Percentiles rank a stretch among this genome's conserved stretches.
Conservation (phyloP, 2,888 invertebrate species). For the Hoplodrina ambigua region DNA sequence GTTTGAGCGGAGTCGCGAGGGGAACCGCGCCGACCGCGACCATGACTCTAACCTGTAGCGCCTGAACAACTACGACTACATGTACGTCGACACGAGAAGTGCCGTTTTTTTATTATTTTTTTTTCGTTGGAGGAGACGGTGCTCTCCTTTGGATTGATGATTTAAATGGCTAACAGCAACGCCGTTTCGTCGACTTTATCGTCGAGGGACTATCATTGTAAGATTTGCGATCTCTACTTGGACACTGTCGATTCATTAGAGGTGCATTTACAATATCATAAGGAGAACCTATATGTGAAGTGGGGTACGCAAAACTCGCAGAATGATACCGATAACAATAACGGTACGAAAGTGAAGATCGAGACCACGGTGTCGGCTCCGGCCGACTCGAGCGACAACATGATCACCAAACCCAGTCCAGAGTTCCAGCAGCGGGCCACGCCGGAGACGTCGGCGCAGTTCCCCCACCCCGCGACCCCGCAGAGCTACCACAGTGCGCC, state of each 20-base stretch:
- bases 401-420: slow-evolving; percentile 91
- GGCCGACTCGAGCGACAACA: slow-evolving; percentile 94
- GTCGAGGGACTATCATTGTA: slow-evolving; percentile 92
- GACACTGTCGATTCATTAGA: slow-evolving; percentile 94
- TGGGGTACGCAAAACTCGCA: slow-evolving; percentile 92
- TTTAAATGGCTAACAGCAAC: slow-evolving; percentile 90
- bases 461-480: slow-evolving; percentile 92
- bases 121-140: slow-evolving; percentile 89
- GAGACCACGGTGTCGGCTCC: slow-evolving; percentile 92
- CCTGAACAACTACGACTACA: slow-evolving; percentile 83
- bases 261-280: slow-evolving; percentile 95
- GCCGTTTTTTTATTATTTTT: slow-evolving; percentile 87
- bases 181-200: slow-evolving; percentile 89
- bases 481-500: slow-evolving; percentile 92
- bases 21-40: slow-evolving; percentile 75
- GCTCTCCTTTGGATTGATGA: slow-evolving; percentile 86
- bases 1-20: slow-evolving; percentile 79
- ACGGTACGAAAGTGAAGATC: slow-evolving; percentile 91
- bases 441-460: slow-evolving; percentile 90
- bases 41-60: slow-evolving; percentile 86
- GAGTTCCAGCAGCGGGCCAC: slow-evolving; percentile 91
- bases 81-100: slow-evolving; percentile 84
- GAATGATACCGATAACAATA: slow-evolving; percentile 92
- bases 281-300: slow-evolving; percentile 93
- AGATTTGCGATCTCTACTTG: slow-evolving; percentile 94